Percentiles rank a stretch among this genome's conserved stretches.
These are phyloP conservation scores for Lacerta viridis DNA, from an alignment of 2,797 vertebrate species.

Conservation along the genomic window DNA sequence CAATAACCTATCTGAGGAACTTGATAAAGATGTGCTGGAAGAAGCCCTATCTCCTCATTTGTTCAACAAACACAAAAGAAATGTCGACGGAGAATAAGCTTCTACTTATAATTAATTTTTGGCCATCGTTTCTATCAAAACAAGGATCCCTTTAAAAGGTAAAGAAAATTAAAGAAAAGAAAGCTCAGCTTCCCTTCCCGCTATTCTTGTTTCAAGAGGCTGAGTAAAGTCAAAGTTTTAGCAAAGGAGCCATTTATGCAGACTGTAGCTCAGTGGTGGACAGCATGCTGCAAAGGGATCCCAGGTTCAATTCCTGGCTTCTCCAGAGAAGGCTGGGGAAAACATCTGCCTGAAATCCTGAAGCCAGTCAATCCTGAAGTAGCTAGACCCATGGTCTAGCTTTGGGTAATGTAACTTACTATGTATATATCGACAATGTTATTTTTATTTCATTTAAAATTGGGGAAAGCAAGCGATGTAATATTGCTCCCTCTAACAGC, in stretches of 20 bases:
- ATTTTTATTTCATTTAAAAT: background rate
- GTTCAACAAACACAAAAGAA: slow-evolving; percentile 6
- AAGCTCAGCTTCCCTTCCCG: no score
- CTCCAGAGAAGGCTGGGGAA: no score
- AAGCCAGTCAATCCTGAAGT: no score
- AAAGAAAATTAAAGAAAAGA: no score
- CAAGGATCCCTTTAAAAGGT: slow-evolving; percentile 8
- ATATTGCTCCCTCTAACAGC: background rate
- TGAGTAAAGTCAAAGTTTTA: background rate
- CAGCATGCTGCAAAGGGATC: background rate
- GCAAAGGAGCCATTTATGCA: background rate
- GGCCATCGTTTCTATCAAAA: background rate
- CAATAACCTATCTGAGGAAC: background rate
- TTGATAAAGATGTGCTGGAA: slow-evolving; percentile 15
- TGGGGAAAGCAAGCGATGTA: background rate
- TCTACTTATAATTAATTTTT: slow-evolving; percentile 11
- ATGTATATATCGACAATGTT: background rate
- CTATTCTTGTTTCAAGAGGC: slow-evolving; percentile 3
- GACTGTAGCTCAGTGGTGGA: background rate
- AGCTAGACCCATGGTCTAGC: no score
- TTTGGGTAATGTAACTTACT: background rate
- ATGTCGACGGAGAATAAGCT: background rate
- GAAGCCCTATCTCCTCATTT: background rate
- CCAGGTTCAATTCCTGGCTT: background rate
- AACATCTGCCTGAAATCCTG: no score